A percentile compares a stretch with the other conserved stretches of the same genome.
Evolutionary conservation across 2,888 invertebrate genomes (phyloP).

Genomic region (Phorcus lineatus): DNA sequence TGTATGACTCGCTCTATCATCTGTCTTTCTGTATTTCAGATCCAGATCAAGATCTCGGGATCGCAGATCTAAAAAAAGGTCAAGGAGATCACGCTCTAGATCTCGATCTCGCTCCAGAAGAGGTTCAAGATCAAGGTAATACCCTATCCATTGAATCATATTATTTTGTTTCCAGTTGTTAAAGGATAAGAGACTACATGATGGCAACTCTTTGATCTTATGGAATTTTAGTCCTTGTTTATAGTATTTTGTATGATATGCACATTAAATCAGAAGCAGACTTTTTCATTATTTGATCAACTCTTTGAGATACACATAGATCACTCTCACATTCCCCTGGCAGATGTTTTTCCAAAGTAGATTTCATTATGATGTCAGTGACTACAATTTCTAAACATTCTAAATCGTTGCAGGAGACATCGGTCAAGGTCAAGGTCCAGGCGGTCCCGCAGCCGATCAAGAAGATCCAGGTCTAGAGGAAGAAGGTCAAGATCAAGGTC

Average conservation of each 20-base stretch:
- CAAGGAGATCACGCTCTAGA: slow-evolving; percentile 37
- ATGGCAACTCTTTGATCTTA: too few relatives aligned
- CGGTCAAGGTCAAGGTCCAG: slow-evolving; percentile 32
- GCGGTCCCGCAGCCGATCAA: slow-evolving; percentile 28
- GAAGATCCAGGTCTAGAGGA: slow-evolving; percentile 51
- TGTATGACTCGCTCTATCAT: too few relatives aligned
- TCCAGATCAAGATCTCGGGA: slow-evolving; percentile 46
- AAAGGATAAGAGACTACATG: too few relatives aligned
- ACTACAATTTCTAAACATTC: too few relatives aligned
- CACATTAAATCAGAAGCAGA: too few relatives aligned
- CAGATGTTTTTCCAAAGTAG: too few relatives aligned
- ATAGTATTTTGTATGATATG: too few relatives aligned
- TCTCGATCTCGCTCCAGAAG: slow-evolving; percentile 46
- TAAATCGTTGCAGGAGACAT: not conserved
- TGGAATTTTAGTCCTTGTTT: too few relatives aligned
- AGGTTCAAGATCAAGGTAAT: slow-evolving; percentile 41
- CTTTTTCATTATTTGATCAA: too few relatives aligned
- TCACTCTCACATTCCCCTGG: too few relatives aligned
- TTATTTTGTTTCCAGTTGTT: not conserved
- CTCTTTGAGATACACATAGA: too few relatives aligned
- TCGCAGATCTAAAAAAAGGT: slow-evolving; percentile 40
- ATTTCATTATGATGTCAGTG: too few relatives aligned
- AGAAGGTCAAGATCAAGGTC: slow-evolving; percentile 43
- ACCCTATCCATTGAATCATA: slow-evolving; percentile 21
- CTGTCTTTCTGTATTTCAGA: not conserved